Evolutionary conservation across 2,888 invertebrate species (phyloP).

Genomic region (Drosophila hamatofila): DNA sequence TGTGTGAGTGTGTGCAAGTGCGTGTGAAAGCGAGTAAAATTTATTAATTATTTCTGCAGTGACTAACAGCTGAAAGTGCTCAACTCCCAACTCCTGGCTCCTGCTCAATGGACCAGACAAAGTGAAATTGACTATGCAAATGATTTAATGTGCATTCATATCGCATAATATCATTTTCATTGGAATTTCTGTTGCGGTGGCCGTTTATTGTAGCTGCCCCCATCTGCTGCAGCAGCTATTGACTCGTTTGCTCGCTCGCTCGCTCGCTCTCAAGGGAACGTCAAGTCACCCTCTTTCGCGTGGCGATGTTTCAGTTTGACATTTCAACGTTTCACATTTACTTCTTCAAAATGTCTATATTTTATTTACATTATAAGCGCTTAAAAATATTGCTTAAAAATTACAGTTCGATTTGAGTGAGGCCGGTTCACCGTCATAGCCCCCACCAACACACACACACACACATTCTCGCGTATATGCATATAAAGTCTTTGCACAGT

Average conservation of each 20-base stretch:
- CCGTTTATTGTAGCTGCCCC: slow-evolving; percentile 19
- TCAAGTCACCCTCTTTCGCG: neutral
- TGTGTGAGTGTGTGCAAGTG: slow-evolving; percentile 21
- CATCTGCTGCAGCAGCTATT: slow-evolving; percentile 23
- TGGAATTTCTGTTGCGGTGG: slow-evolving; percentile 27
- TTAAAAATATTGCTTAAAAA: slow-evolving; percentile 27
- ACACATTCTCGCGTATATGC: slow-evolving; percentile 18
- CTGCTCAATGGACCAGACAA: slow-evolving; percentile 12
- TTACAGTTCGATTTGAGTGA: slow-evolving; percentile 50
- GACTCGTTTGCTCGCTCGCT: slow-evolving; percentile 42
- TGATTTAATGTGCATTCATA: slow-evolving; percentile 25
- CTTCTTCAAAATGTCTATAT: slow-evolving; percentile 5
- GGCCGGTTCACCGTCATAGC: slow-evolving; percentile 69
- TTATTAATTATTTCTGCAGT: slow-evolving; percentile 60
- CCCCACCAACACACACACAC: slow-evolving; percentile 57
- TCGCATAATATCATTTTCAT: slow-evolving; percentile 29
- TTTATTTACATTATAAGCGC: slow-evolving; percentile 26
- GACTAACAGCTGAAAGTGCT: slow-evolving; percentile 17
- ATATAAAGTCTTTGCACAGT: slow-evolving; percentile 34
- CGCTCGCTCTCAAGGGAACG: slow-evolving; percentile 25
- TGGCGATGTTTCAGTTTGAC: neutral
- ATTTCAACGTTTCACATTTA: slow-evolving; percentile 8
- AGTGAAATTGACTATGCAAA: slow-evolving; percentile 13
- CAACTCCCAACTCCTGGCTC: neutral
- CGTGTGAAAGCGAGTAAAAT: slow-evolving; percentile 47